Base-by-base conservation (phyloP, 2,113 vertebrate species). In the Pyxicephalus adspersus region DNA sequence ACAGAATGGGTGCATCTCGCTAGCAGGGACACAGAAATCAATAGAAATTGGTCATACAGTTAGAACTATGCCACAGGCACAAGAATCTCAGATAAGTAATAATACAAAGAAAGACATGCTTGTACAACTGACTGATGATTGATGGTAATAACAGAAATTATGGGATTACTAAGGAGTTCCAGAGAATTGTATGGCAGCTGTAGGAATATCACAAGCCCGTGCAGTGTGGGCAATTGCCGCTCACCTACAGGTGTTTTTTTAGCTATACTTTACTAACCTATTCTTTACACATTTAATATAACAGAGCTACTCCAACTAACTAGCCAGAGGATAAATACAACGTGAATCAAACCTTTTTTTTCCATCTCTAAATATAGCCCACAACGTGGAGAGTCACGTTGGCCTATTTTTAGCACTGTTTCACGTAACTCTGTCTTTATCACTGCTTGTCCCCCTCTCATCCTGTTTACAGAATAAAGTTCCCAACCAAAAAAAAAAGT, bases 401-500 rank as follows among this genome's bases (percentile, higher is more conserved):
- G 64, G 34, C 18, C 67, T 78, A 77, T 78, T 67, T 78, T 67
- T 78, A 78, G 76, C 60, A 31, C 50, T 3, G 23, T 77, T 66
- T 66, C 76, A 34, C 51, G 61, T 65, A 77, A 52, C 45, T 45
- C 55, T 38, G 28, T 67, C 76, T 78, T 78, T 66, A 78, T 66
- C 76, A 66, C 76, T 78, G 29, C 64, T 50, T 78, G 76, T 78
- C 61, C 51, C 28, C 38, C 65, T 77, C 76, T 55, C 64, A 78
- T 78, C 76, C 64, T 78, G 76, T 78, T 78, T 78, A 78, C 76
- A 78, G 76, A 78, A 67, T 34, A 67, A 34, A 66, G 76, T 67
- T 78, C 34, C 51, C 63, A 22, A 57, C 50, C 15, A 54, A 67
- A n/a, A 67, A 38, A 72, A 28, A 78, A 64, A 51, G 64, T 67